Conservation (phyloP, 2,797 vertebrate genomes). For the Thamnophis elegans region DNA sequence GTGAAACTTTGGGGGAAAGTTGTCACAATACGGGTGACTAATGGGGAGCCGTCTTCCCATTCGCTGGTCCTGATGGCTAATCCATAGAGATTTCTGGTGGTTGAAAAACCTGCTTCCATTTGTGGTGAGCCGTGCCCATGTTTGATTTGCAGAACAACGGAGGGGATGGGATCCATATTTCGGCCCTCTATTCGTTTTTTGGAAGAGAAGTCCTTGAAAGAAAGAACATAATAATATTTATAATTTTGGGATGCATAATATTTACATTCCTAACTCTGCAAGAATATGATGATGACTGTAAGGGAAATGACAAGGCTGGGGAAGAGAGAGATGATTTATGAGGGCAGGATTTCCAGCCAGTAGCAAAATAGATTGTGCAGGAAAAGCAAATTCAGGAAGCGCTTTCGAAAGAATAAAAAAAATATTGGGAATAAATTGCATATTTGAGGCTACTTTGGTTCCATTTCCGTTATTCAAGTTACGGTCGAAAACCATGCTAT, state of each 20-base stretch:
- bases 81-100: not conserved
- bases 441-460: not conserved
- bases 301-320: not conserved
- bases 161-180: not conserved
- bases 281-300: not conserved
- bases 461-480: not conserved
- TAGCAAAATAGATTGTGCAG: not conserved
- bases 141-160: not conserved
- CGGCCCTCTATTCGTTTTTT: not conserved
- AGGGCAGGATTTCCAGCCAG: not conserved
- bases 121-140: not conserved
- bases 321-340: not conserved
- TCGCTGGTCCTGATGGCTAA: not conserved
- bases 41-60: not conserved
- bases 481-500: no score
- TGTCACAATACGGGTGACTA: constrained; percentile 11
- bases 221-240: not conserved
- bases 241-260: not conserved
- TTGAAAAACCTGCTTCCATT: not conserved
- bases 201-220: not conserved
- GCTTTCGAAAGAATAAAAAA: not conserved
- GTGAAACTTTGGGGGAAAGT: not conserved
- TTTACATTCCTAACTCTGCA: not conserved
- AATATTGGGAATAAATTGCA: not conserved
- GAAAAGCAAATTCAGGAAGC: not conserved